A percentile compares a stretch with the other conserved stretches of the same genome.
These are phyloP conservation scores for Nebria ingens DNA, from an alignment of 1,140 invertebrate genomes.

Conservation along the genomic window DNA sequence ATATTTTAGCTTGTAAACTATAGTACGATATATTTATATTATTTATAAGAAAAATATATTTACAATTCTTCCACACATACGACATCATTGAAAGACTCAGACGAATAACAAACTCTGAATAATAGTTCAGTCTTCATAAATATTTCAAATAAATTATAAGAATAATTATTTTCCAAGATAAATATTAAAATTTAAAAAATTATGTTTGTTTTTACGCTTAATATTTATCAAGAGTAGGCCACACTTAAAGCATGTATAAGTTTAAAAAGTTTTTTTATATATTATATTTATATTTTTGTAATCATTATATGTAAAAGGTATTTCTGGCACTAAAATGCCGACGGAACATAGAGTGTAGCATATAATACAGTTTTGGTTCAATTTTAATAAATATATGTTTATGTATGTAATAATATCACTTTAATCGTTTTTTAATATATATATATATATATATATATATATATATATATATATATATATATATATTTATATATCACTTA, in stretches of 20 bases:
- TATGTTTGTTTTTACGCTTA: not conserved
- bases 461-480: not conserved
- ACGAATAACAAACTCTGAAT: too few species aligned
- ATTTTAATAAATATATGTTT: not conserved
- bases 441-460: not conserved
- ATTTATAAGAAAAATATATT: too few species aligned
- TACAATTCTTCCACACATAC: too few species aligned
- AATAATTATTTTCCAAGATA: too few species aligned
- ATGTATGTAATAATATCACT: not conserved
- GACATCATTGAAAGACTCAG: too few species aligned
- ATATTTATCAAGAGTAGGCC: not conserved
- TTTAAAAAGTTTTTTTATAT: not conserved
- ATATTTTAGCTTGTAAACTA: too few species aligned
- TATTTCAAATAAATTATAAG: not conserved
- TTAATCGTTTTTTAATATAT: not conserved
- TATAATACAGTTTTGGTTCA: not conserved
- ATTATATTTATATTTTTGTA: not conserved
- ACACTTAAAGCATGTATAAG: not conserved
- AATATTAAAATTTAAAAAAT: not conserved
- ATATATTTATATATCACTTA: not conserved
- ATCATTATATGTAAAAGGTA: not conserved
- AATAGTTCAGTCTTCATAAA: not conserved
- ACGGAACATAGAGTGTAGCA: not conserved
- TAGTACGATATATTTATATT: too few species aligned
- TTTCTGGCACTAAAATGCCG: not conserved